Conservation (phyloP, 2,797 vertebrate species). For the Clarias fuscus region DNA sequence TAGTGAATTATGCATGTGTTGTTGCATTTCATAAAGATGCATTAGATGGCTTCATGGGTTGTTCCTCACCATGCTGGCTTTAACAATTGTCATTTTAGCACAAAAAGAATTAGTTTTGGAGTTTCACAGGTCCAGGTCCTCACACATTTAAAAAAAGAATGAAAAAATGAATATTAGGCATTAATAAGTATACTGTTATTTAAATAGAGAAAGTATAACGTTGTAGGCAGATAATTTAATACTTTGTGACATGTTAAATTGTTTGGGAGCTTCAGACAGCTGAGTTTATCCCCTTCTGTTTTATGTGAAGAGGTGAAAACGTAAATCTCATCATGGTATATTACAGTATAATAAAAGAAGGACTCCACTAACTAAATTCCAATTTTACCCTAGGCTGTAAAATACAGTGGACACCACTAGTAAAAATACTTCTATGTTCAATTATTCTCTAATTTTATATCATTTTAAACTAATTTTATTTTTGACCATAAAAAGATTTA, state of each 20-base stretch:
- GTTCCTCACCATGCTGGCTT: background rate
- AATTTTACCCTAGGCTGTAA: background rate
- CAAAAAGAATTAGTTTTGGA: background rate
- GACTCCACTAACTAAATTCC: background rate
- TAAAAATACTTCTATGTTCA: background rate
- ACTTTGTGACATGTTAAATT: background rate
- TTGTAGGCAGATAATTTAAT: background rate
- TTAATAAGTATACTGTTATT: no score
- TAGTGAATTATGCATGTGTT: background rate
- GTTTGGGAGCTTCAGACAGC: background rate
- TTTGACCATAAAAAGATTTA: background rate
- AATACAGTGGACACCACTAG: background rate
- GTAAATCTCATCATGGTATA: background rate
- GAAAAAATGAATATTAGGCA: background rate
- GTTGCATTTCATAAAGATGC: background rate
- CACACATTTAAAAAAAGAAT: background rate
- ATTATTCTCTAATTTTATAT: background rate
- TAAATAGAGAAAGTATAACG: background rate
- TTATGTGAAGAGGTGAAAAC: background rate
- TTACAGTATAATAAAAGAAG: background rate
- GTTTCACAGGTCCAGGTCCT: background rate
- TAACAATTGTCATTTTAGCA: background rate
- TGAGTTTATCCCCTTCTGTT: background rate
- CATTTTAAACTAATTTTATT: background rate
- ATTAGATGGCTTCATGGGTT: background rate